These are phyloP conservation scores for Drosophila lini DNA, from an alignment of 1,140 invertebrate species.

Conservation along the genomic window DNA sequence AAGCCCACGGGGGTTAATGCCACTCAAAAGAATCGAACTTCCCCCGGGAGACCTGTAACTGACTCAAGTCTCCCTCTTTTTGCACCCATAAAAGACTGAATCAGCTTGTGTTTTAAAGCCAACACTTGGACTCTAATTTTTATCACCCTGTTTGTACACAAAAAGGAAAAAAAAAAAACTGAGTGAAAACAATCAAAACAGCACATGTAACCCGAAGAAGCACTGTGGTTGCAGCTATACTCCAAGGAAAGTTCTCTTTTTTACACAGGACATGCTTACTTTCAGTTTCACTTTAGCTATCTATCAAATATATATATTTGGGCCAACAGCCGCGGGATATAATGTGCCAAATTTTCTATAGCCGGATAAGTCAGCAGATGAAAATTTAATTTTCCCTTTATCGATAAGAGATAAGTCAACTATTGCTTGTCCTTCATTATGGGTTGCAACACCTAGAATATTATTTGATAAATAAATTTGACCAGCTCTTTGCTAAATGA, in stretches of 20 bases:
- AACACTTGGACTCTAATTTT: conserved; percentile 25
- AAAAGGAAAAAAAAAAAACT: not conserved
- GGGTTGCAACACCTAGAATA: conserved; percentile 31
- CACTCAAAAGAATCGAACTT: conserved; percentile 20
- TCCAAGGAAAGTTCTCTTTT: conserved; percentile 3
- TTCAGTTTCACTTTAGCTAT: conserved; percentile 20
- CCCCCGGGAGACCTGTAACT: conserved; percentile 1
- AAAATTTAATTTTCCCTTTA: conserved; percentile 43
- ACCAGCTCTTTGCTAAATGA: conserved; percentile 21
- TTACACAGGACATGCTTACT: conserved; percentile 15
- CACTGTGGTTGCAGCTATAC: not conserved
- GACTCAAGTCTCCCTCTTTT: not conserved
- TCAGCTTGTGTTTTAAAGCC: conserved; percentile 3
- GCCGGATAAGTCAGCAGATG: conserved; percentile 10
- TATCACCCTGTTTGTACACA: not conserved
- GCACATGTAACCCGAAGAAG: conserved; percentile 1
- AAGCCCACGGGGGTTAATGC: conserved; percentile 45
- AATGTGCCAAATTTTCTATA: conserved; percentile 33
- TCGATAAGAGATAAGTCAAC: conserved; percentile 19
- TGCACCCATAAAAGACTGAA: not conserved
- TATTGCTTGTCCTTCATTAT: conserved; percentile 34
- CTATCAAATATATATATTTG: conserved; percentile 25
- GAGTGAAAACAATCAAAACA: not conserved
- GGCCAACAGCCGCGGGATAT: conserved; percentile 5
- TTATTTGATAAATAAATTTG: conserved; percentile 46